A percentile compares a stretch with the other conserved stretches of the same genome.
These are phyloP conservation scores for Platycheirus albimanus DNA, from an alignment of 2,888 invertebrate genomes.

Conservation along the genomic window DNA sequence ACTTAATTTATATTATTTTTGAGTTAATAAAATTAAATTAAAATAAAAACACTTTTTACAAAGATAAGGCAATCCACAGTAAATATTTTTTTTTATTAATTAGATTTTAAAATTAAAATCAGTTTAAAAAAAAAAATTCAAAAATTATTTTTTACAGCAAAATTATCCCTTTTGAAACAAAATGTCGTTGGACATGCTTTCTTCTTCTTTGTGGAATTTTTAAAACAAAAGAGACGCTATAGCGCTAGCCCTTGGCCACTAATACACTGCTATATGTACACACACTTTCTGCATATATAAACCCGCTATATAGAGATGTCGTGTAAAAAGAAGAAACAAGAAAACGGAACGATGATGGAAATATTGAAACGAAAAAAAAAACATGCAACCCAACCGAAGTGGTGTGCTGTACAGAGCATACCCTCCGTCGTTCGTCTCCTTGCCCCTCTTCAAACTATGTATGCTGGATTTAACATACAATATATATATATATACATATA, in stretches of 20 bases:
- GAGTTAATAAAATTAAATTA: background rate
- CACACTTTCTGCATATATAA: constrained; percentile 55
- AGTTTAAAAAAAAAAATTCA: constrained; percentile 6
- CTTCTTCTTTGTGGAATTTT: constrained; percentile 75
- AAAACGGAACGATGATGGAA: constrained; percentile 53
- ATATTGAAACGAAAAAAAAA: constrained; percentile 45
- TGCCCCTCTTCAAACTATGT: constrained; percentile 11
- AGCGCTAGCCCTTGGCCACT: constrained; percentile 80
- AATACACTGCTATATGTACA: constrained; percentile 71
- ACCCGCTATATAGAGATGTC: constrained; percentile 27
- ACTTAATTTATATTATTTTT: no score
- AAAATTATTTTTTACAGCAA: constrained; percentile 50
- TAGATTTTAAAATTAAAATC: background rate
- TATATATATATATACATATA: constrained; percentile 11
- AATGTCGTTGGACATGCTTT: constrained; percentile 75
- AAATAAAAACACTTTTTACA: background rate
- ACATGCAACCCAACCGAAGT: constrained; percentile 63
- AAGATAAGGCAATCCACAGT: background rate
- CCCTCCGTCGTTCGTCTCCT: constrained; percentile 23
- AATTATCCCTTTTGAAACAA: constrained; percentile 71
- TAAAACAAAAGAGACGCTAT: constrained; percentile 77
- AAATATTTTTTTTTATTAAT: background rate
- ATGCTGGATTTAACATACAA: no score
- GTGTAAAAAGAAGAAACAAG: constrained; percentile 67
- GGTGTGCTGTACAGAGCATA: constrained; percentile 25